A percentile compares a stretch with the other conserved stretches of the same genome.
These are phyloP conservation scores for Triplophysa siluroides DNA, from an alignment of 2,113 vertebrate genomes.

Conservation along the genomic window DNA sequence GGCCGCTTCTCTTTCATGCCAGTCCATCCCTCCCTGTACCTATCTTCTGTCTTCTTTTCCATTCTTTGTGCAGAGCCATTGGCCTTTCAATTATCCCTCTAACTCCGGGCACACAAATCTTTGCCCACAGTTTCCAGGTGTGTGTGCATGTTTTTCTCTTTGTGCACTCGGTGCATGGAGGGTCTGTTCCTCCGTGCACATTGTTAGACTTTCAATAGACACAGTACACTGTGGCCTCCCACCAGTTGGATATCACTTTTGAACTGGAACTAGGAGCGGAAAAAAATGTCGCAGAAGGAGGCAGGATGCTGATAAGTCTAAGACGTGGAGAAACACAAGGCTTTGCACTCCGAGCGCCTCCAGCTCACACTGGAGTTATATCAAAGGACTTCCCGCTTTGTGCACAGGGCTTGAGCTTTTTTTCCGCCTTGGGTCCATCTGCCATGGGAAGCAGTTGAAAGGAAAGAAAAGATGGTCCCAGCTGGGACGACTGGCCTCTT, in stretches of 20 bases:
- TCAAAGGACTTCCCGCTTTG: conserved; percentile 53
- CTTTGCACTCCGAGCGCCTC: conserved; percentile 56
- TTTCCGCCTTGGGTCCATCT: conserved; percentile 71
- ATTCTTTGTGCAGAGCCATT: not conserved
- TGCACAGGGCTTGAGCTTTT: conserved; percentile 44
- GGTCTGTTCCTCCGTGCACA: conserved; percentile 62
- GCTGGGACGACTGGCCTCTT: conserved; percentile 67
- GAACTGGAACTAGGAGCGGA: conserved; percentile 60
- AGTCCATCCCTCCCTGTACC: conserved; percentile 55
- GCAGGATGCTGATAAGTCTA: conserved; percentile 10
- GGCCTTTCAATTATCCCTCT: conserved; percentile 50
- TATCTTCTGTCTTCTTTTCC: not conserved
- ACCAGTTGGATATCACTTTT: conserved; percentile 60
- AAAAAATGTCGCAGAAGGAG: conserved; percentile 33
- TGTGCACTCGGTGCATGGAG: conserved; percentile 44
- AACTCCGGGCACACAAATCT: conserved; percentile 31
- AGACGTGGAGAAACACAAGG: conserved; percentile 50
- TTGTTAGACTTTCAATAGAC: conserved; percentile 70
- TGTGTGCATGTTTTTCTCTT: conserved; percentile 54
- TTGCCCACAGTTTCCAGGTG: conserved; percentile 30
- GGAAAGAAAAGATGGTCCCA: conserved; percentile 64
- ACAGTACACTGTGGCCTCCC: conserved; percentile 61
- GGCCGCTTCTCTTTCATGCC: conserved; percentile 21
- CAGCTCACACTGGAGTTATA: conserved; percentile 54
- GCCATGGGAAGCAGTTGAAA: conserved; percentile 75